These are phyloP conservation scores for Schlechtendalia chinensis DNA, from an alignment of 1,140 invertebrate species.

Conservation along the genomic window DNA sequence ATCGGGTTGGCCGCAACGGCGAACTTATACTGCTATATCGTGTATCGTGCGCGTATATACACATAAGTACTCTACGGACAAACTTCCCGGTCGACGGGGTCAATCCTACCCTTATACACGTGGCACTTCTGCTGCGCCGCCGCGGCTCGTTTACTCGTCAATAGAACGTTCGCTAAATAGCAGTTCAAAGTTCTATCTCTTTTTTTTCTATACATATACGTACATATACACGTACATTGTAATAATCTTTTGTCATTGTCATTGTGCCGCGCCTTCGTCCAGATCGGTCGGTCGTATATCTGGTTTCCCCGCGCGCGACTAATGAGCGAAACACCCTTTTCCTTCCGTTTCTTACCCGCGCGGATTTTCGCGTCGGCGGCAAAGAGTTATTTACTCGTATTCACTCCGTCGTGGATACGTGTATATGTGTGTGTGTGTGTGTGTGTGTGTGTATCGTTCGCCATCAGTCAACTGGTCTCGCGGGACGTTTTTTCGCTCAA, in stretches of 20 bases:
- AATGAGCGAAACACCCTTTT: constrained; percentile 46
- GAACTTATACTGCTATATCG: constrained; percentile 16
- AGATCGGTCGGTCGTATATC: background rate
- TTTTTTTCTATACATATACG: background rate
- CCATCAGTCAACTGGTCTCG: constrained; percentile 44
- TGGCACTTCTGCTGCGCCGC: no score
- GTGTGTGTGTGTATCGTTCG: background rate
- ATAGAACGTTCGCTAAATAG: constrained; percentile 25
- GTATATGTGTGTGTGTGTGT: no score
- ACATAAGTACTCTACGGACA: background rate
- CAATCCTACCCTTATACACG: background rate
- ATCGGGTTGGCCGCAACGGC: constrained; percentile 23
- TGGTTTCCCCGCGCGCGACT: constrained; percentile 22
- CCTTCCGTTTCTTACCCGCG: background rate
- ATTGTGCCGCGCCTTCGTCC: background rate
- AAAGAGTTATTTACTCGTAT: constrained; percentile 33
- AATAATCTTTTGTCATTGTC: constrained; percentile 42
- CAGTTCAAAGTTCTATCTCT: constrained; percentile 24
- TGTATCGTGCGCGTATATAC: background rate
- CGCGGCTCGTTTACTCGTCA: constrained; percentile 12
- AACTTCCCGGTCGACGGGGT: background rate
- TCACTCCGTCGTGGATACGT: background rate
- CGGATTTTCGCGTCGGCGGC: constrained; percentile 5
- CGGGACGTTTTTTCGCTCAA: background rate
- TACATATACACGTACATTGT: background rate